Base-by-base conservation (phyloP, 2,888 invertebrate species). In the Euplexia lucipara region DNA sequence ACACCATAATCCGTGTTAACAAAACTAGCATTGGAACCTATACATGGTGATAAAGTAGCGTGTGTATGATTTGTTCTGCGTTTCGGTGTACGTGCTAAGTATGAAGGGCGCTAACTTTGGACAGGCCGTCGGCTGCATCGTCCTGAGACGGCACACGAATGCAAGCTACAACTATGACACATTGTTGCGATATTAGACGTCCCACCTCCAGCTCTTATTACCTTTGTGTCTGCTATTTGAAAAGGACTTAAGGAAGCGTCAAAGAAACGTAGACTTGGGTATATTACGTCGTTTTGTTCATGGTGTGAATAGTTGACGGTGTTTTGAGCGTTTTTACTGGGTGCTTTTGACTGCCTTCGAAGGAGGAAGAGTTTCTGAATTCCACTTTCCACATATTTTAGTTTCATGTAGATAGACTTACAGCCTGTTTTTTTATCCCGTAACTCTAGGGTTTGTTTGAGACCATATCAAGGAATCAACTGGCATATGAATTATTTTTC, bases 61-160 rank as follows among this genome's bases (percentile, higher is more conserved):
- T 67, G 48, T 49, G 52, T 20, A 48, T 48, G 58, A 30, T 62
- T 41, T 61, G 62, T 57, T 14, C 3, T 0, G 0, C 8, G 47
- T 75, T 45, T 65, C 67, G 41, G 53, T 59, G 37, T 89, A 79
- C 68, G 42, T 59, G 89, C 73, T 86, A 88, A 90, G 87, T 90
- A 88, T 88, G 88, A 90, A 86, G 70, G 85, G 86, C 81, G 82
- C 83, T 80, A 90, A 91, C 83, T 91, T 91, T 89, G 83, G 91
- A 91, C 90, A 86, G 86, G 69, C 78, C 81, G 87, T 86, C 86
- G 84, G 77, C 85, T 81, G 83, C 87, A 85, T 66, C 79, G 78
- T 79, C 79, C 79, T 79, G 75, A 85, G 85, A 86, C 83, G 75
- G 85, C 83, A 81, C 83, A 78, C 81, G 82, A 83, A 86, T 88